Evolutionary conservation across 2,113 vertebrate genomes (phyloP).

Genomic region (Excalfactoria chinensis): DNA sequence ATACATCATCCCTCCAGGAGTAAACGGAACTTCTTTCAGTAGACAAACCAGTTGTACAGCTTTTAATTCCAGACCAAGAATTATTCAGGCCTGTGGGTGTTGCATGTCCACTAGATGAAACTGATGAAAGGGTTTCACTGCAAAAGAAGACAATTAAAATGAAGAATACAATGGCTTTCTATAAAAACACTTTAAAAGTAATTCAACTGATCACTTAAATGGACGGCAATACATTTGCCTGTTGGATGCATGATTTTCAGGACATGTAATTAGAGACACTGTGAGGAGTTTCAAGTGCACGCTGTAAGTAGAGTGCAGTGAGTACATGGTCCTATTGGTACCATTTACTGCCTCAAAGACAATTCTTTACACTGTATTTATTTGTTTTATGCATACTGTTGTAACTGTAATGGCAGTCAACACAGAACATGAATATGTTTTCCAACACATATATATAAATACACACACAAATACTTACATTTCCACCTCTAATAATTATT

Average conservation of each 20-base stretch:
- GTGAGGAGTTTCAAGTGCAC: neutral
- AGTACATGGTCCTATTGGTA: neutral
- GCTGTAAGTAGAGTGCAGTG: neutral
- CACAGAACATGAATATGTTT: neutral
- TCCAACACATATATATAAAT: neutral
- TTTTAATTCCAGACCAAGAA: conserved; percentile 80
- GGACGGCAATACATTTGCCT: neutral
- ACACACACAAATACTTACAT: neutral
- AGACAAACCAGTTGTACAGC: conserved; percentile 78
- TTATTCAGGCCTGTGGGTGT: conserved; percentile 67
- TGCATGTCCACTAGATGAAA: conserved; percentile 54
- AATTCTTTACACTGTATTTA: neutral
- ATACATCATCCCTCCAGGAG: conserved; percentile 89
- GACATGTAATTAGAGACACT: neutral
- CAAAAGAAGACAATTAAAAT: neutral
- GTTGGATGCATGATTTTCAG: neutral
- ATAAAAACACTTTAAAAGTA: neutral
- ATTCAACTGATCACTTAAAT: neutral
- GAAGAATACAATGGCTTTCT: neutral
- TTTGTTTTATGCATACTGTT: neutral
- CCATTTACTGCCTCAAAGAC: neutral
- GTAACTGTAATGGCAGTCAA: neutral
- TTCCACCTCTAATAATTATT: neutral
- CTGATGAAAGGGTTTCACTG: conserved; percentile 64
- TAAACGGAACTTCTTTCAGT: conserved; percentile 85